Base-by-base conservation (phyloP, 2,888 invertebrate genomes). In the Muscina levida region DNA sequence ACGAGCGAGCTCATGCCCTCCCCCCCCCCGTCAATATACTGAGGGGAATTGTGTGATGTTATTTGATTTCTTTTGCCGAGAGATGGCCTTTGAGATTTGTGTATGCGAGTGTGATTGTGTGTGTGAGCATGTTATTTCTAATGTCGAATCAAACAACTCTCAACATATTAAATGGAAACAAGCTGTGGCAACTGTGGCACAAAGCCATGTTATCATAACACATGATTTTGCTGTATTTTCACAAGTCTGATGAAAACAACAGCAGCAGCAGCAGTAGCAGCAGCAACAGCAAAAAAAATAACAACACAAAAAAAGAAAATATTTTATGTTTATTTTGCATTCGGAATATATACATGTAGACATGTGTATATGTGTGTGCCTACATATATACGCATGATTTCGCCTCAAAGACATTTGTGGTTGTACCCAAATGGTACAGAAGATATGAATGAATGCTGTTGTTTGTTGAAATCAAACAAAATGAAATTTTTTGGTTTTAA, bases 11-110 rank as follows among this genome's bases (percentile, higher is more conserved):
- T 5, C 8, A 31, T 31, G 31, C n/a, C n/a, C n/a, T n/a, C 17
- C 15, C 15, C 22, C n/a, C 31, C 26, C 0, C 6, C 44, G 37
- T 22, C 10, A 56, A 8, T 6, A 26, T 71, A 17, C 13, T 31
- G 4, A 5, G 31, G 31, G 31, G 31, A 31, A 31, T 31, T 62
- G 22, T 39, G 24, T 62, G 5, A 31, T 31, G 31, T 3, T 31
- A 31, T 31, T 31, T 31, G 8, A 31, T 31, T 31, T 31, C 31
- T 31, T 31, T 8, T 31, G 31, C 8, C 8, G 3, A 5, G 8
- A 31, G 78, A 73, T 78, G 73, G 39, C 57, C 73, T 73, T 65
- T 78, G 68, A 73, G 68, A 78, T 73, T 72, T 68, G 62, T 42
- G 42, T 62, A n/a, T 31, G 42, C 24, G 24, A 56, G 44, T n/a